phyloP scores from a whole-genome alignment of 23 tunicate genomes.

The Aplidium turbinatum region DNA sequence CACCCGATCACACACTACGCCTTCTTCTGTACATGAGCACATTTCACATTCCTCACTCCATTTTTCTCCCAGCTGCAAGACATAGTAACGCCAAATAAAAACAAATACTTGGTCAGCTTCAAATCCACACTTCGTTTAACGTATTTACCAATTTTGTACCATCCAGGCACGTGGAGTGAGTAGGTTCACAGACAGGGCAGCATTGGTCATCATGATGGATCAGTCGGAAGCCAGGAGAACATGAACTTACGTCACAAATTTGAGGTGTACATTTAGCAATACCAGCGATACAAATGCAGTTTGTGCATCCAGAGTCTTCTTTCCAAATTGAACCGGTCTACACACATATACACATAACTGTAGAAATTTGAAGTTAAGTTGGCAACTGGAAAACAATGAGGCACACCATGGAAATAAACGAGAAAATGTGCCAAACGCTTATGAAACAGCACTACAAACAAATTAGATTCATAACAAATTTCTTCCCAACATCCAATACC shows the following conservation, averaged over 20 bases:
- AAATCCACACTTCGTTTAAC: not conserved
- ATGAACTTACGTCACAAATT: conserved; percentile 62
- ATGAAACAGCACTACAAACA: too few relatives aligned
- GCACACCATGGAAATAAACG: not conserved
- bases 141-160: conserved; percentile 63
- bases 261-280: conserved; percentile 74
- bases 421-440: not conserved
- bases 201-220: conserved; percentile 41
- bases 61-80: conserved; percentile 67
- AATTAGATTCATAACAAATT: too few relatives aligned
- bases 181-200: conserved; percentile 65
- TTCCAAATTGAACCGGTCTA: conserved; percentile 98
- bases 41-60: conserved; percentile 69
- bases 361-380: too few relatives aligned
- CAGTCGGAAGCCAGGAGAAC: conserved; percentile 48
- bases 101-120: too few relatives aligned
- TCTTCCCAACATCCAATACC: too few relatives aligned
- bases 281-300: conserved; percentile 94
- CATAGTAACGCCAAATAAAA: not conserved
- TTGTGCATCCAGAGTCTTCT: conserved; percentile 89
- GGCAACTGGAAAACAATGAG: not conserved
- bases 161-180: conserved; percentile 54
- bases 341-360: too few relatives aligned
- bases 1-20: conserved; percentile 53
- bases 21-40: conserved; percentile 75